Percentiles rank a stretch among this genome's conserved stretches.
Conservation (phyloP, 2,888 invertebrate species). For the Kuschelorhynchus macadamiae region DNA sequence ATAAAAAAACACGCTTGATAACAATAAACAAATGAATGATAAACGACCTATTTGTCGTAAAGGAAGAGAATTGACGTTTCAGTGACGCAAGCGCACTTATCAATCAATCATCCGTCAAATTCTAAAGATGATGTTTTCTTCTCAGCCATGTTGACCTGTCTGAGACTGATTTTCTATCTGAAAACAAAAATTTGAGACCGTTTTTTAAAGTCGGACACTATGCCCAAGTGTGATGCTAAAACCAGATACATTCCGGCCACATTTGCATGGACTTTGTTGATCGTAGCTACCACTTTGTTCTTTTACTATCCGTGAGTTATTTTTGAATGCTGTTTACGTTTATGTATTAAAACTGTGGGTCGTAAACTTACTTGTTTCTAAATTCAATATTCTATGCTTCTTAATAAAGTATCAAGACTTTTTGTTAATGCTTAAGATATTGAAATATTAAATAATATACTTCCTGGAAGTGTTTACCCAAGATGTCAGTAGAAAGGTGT, state of each 20-base stretch:
- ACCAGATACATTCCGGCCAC: conserved; percentile 98
- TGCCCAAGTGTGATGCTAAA: conserved; percentile 97
- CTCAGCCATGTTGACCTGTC: conserved; percentile 67
- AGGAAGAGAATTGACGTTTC: no score
- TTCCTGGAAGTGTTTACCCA: no score
- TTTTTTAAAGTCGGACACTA: conserved; percentile 69
- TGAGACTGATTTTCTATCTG: conserved; percentile 52
- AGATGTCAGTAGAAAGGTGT: no score
- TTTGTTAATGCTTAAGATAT: no score
- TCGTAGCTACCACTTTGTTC: conserved; percentile 94
- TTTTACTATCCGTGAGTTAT: conserved; percentile 97
- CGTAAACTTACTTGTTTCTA: conserved; percentile 8
- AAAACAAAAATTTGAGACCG: conserved; percentile 62
- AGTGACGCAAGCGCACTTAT: no score
- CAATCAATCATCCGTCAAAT: no score
- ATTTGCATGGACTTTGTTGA: conserved; percentile 96
- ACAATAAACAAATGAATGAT: no score
- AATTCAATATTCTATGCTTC: not conserved
- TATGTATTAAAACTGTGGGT: conserved; percentile 5
- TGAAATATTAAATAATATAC: no score
- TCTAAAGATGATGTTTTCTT: conserved; percentile 50
- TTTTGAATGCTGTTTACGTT: conserved; percentile 48
- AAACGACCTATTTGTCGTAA: no score
- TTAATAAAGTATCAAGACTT: no score
- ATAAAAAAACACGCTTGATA: no score